Percentiles rank a stretch among this genome's conserved stretches.
Conservation (phyloP, 2,797 vertebrate species). For the Phaenicophaeus curvirostris region DNA sequence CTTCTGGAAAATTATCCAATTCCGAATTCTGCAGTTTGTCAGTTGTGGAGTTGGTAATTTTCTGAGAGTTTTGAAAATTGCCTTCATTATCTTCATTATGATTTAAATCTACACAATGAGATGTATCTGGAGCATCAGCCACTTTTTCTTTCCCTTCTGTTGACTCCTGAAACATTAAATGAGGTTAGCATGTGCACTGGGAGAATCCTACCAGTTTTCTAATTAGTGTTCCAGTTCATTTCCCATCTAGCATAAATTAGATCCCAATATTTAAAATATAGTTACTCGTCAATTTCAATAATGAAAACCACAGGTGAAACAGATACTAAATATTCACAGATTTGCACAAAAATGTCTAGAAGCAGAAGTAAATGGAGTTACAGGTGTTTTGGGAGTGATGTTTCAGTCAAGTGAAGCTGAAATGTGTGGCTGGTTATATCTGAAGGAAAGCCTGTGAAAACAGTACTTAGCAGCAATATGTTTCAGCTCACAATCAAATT, state of each 20-base stretch:
- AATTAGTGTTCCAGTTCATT: not conserved
- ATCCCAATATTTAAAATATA: not conserved
- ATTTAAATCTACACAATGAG: slow-evolving; percentile 34
- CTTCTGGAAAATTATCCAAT: not conserved
- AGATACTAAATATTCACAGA: not conserved
- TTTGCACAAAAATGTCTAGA: not conserved
- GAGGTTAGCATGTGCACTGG: not conserved
- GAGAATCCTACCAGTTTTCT: not conserved
- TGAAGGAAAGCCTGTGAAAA: not conserved
- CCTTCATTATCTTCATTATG: not conserved
- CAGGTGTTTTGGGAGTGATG: not conserved
- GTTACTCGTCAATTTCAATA: not conserved
- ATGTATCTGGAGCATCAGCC: not conserved
- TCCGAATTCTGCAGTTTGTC: not conserved
- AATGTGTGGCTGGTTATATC: not conserved
- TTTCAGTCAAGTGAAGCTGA: not conserved
- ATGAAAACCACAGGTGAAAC: not conserved
- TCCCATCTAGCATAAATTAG: not conserved
- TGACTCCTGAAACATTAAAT: slow-evolving; percentile 61
- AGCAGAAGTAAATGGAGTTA: not conserved
- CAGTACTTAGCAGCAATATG: not conserved
- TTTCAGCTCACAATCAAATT: not conserved
- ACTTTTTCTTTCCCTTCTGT: not conserved
- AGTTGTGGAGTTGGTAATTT: not conserved
- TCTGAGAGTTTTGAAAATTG: not conserved